phyloP scores from a whole-genome alignment of 2,113 vertebrate species.

The Mus pahari region DNA sequence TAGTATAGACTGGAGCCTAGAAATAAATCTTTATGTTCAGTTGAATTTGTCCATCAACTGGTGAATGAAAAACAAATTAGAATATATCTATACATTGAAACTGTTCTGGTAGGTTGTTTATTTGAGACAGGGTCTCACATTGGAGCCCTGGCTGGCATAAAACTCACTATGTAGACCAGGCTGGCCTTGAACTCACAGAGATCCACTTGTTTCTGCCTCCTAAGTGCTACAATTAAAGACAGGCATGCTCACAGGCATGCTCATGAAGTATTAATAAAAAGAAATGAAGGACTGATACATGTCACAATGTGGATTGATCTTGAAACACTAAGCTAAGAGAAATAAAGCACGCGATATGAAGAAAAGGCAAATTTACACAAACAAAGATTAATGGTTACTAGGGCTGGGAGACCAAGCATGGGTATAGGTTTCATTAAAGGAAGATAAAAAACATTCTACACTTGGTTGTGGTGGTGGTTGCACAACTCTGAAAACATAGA shows the following conservation, averaged over 20 bases:
- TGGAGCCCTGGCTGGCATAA: neutral
- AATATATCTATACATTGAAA: neutral
- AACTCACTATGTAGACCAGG: neutral
- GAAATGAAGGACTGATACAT: neutral
- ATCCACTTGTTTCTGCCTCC: neutral
- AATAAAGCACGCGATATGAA: neutral
- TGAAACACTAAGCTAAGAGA: neutral
- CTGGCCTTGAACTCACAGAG: neutral
- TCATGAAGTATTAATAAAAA: neutral
- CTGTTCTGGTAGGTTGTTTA: neutral
- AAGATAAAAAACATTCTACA: constrained; percentile 26
- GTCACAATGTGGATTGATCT: neutral
- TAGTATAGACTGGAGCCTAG: neutral
- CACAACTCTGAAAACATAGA: constrained; percentile 3
- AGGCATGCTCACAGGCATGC: neutral
- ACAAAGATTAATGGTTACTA: neutral
- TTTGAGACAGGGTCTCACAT: neutral
- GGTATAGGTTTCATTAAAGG: neutral
- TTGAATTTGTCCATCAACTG: constrained; percentile 49
- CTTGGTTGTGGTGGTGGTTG: neutral
- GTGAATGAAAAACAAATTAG: neutral
- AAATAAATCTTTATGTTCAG: constrained; percentile 42
- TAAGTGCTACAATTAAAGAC: neutral
- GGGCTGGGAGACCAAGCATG: neutral
- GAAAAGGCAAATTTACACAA: constrained; percentile 11